A percentile compares a stretch with the other conserved stretches of the same genome.
Evolutionary conservation across 2,888 invertebrate species (phyloP).

Genomic region (Cotesia congregata): DNA sequence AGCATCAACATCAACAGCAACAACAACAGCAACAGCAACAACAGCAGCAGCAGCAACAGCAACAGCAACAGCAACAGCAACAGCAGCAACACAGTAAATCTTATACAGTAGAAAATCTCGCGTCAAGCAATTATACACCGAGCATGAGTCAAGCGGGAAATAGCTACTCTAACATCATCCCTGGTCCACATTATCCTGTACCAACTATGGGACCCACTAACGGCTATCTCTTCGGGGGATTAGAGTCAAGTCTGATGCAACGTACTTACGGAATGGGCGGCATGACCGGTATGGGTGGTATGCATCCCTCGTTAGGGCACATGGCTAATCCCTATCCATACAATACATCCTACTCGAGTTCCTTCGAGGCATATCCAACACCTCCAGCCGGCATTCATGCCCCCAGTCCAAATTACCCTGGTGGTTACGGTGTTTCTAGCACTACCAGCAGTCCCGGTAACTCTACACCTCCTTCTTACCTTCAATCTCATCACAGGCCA

Average conservation of each 20-base stretch:
- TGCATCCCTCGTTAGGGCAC: slow-evolving; percentile 62
- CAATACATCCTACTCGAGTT: slow-evolving; percentile 66
- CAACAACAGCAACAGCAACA: slow-evolving; percentile 58
- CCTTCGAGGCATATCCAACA: slow-evolving; percentile 70
- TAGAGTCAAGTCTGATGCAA: slow-evolving; percentile 67
- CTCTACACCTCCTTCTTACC: slow-evolving; percentile 65
- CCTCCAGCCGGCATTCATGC: slow-evolving; percentile 76
- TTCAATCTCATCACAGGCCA: slow-evolving; percentile 66
- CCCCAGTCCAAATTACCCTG: slow-evolving; percentile 79
- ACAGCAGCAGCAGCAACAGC: slow-evolving; percentile 53
- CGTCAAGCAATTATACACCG: slow-evolving; percentile 69
- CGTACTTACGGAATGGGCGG: slow-evolving; percentile 65
- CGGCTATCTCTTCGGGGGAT: slow-evolving; percentile 65
- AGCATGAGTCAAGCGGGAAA: slow-evolving; percentile 63
- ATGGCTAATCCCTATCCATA: slow-evolving; percentile 63
- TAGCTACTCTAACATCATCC: slow-evolving; percentile 68
- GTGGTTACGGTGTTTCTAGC: slow-evolving; percentile 59
- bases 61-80: slow-evolving; percentile 58
- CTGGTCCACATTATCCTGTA: slow-evolving; percentile 69
- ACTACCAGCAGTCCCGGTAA: slow-evolving; percentile 53
- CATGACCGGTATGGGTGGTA: slow-evolving; percentile 64
- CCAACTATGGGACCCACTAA: slow-evolving; percentile 64
- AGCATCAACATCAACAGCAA: slow-evolving; percentile 53
- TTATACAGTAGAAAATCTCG: slow-evolving; percentile 69
- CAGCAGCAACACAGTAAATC: slow-evolving; percentile 66